Conservation (phyloP, 2,888 invertebrate genomes). For the Himalopsyche kuldschensis region DNA sequence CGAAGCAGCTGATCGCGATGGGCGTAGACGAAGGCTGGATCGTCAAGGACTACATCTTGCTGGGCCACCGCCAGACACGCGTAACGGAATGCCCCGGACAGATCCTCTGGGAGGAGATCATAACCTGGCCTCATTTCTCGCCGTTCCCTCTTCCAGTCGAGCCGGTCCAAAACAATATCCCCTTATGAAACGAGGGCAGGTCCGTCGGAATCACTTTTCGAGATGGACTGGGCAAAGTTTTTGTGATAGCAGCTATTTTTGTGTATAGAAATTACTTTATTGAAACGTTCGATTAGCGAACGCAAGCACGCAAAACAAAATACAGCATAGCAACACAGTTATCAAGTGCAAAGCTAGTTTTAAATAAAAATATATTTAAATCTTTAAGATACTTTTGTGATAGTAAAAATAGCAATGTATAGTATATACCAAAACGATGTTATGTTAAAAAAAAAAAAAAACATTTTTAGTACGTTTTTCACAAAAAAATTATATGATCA, state of each 20-base stretch:
- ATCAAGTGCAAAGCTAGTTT: no score
- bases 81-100: constrained; percentile 71
- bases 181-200: not conserved
- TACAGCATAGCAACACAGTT: no score
- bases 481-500: no score
- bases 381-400: no score
- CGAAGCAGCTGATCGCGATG: constrained; percentile 61
- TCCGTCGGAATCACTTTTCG: not conserved
- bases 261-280: not conserved
- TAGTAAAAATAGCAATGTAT: no score
- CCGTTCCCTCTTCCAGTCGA: constrained; percentile 47
- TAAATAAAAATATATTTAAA: no score
- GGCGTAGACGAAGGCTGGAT: constrained; percentile 66
- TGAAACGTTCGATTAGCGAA: not conserved
- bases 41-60: constrained; percentile 59
- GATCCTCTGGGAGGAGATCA: constrained; percentile 62
- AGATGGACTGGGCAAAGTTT: not conserved
- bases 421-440: no score
- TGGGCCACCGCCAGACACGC: constrained; percentile 62
- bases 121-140: constrained; percentile 64
- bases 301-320: no score
- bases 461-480: no score
- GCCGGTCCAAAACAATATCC: not conserved
- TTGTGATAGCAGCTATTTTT: not conserved
- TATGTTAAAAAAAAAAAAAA: no score